Conservation (phyloP, 2,113 vertebrate genomes). For the Melospiza georgiana region DNA sequence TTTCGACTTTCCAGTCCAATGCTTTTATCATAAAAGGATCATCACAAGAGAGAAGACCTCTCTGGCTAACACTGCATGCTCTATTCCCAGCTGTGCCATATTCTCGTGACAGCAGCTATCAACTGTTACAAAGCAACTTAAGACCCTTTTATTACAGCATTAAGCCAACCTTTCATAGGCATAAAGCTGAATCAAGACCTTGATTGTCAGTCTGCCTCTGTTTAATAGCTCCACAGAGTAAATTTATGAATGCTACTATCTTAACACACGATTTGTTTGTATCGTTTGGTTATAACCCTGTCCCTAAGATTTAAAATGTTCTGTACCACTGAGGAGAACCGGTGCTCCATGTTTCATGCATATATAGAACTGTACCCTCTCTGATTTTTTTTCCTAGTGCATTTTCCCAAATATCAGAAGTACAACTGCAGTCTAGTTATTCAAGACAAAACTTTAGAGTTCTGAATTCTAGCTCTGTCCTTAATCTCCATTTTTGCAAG, state of each 20-base stretch:
- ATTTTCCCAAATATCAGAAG: neutral
- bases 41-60: neutral
- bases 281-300: neutral
- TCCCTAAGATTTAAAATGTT: neutral
- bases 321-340: neutral
- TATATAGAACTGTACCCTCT: neutral
- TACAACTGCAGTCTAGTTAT: neutral
- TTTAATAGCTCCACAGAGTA: neutral
- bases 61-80: neutral
- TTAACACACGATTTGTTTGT: neutral
- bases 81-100: neutral
- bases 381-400: neutral
- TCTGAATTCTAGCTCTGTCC: neutral
- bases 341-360: neutral
- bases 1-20: neutral
- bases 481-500: neutral
- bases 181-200: conserved; percentile 2
- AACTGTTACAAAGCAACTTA: neutral
- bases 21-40: neutral
- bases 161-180: neutral
- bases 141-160: neutral
- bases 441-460: neutral
- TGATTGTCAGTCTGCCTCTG: neutral
- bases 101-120: neutral
- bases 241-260: neutral